Base-by-base conservation (phyloP, 2,113 vertebrate species). In the Antigone vipio region DNA sequence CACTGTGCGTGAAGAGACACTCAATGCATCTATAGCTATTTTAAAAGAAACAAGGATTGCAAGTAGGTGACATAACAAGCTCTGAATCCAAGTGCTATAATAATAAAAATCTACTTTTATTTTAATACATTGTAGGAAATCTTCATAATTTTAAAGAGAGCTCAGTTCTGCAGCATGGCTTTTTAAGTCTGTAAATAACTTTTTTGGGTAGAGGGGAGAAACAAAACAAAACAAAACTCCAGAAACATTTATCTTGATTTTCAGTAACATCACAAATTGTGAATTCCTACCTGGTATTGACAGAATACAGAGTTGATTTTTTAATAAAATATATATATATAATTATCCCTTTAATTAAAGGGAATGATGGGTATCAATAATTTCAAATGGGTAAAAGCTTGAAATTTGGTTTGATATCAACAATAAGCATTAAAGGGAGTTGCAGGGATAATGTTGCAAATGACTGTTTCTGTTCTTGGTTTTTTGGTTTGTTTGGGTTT, bases 151-250 rank as follows among this genome's bases (percentile, higher is more conserved):
- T 99, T 99, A 98, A 98, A 98, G 98, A 98, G 98, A 98, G 93
- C 97, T 98, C 96, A 94, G 98, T 98, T 99, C 99, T 99, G 98
- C 98, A 98, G 99, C 99, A 99, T 99, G 99, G 98, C 98, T 97
- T 99, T 99, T 99, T 99, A 98, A 98, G 98, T 99, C 98, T 99
- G 99, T 99, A 99, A 99, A 99, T 99, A 99, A 98, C 98, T 99
- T 99, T 99, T 97, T 95, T 77, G 93, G 94, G 96, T 97, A 96
- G 95, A 94, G 91, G 94, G 95, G 92, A 95, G 93, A 95, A 95
- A 97, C 86, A 98, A 99, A 99, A 98, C 91, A 96, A 96, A 95
- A 93, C 95, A 76, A 82, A 96, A 96, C 94, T 97, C 97, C 98
- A 96, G 93, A 96, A 98, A 97, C 97, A 1, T 96, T 97, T 97